Evolutionary conservation across 2,797 vertebrate species (phyloP).

Genomic region (Cirrhinus molitorella): DNA sequence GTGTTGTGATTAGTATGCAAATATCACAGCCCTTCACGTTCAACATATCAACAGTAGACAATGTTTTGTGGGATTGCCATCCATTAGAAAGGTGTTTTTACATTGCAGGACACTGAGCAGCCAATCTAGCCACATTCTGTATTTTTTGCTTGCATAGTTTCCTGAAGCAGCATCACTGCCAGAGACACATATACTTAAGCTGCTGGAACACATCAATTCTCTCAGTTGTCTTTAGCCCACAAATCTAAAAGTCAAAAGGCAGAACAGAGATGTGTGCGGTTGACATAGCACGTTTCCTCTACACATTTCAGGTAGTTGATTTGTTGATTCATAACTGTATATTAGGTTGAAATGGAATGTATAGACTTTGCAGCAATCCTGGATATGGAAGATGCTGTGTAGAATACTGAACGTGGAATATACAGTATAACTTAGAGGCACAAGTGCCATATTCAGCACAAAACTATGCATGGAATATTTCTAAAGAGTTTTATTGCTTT

Average conservation of each 20-base stretch:
- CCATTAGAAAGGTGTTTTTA: not conserved
- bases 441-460: conserved; percentile 62
- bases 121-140: not conserved
- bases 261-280: not conserved
- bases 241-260: not conserved
- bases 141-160: conserved; percentile 11
- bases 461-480: conserved; percentile 72
- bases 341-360: conserved; percentile 39
- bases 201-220: not conserved
- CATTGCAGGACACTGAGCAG: not conserved
- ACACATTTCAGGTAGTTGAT: conserved; percentile 42
- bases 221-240: conserved; percentile 4
- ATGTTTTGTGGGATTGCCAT: not conserved
- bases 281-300: conserved; percentile 7
- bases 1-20: conserved; percentile 3
- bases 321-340: conserved; percentile 39
- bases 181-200: conserved; percentile 25
- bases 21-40: not conserved
- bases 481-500: conserved; percentile 60
- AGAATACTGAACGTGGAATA: conserved; percentile 50
- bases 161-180: conserved; percentile 55
- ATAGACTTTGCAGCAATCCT: conserved; percentile 46
- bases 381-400: conserved; percentile 56
- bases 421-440: conserved; percentile 62
- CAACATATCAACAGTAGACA: conserved; percentile 1